Evolutionary conservation across 2,113 vertebrate species (phyloP).

Genomic region (Xiphophorus maculatus): DNA sequence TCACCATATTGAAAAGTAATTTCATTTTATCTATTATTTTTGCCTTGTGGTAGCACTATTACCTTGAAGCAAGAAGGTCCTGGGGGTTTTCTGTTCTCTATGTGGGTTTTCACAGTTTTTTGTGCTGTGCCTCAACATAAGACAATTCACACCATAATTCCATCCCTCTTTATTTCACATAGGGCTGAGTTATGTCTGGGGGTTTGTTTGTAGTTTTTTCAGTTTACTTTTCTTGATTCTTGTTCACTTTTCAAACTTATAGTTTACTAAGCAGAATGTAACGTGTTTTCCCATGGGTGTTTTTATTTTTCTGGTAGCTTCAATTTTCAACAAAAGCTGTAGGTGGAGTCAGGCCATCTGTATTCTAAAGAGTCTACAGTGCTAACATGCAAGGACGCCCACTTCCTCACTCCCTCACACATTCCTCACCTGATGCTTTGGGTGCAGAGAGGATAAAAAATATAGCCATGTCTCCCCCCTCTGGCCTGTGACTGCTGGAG

Average conservation of each 20-base stretch:
- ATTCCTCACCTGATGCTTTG: conserved; percentile 3
- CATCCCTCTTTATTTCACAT: no score
- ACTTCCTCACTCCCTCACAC: conserved; percentile 3
- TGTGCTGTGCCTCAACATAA: neutral
- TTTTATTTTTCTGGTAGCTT: neutral
- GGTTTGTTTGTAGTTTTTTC: no score
- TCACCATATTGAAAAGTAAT: no score
- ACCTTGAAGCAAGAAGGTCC: no score
- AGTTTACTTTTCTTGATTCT: no score
- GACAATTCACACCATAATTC: neutral
- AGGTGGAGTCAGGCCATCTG: neutral
- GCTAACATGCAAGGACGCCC: neutral
- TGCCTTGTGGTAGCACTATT: no score
- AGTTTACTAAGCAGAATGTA: no score
- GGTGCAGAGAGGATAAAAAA: conserved; percentile 53
- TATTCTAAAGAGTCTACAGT: neutral
- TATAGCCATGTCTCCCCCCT: conserved; percentile 52
- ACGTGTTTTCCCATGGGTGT: no score
- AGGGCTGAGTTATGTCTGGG: no score
- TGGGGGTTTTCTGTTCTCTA: neutral
- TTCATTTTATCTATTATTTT: no score
- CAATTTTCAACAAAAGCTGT: neutral
- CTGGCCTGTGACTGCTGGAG: conserved; percentile 61
- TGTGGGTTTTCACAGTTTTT: neutral
- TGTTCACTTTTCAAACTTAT: no score